Percentiles rank a stretch among this genome's conserved stretches.
Evolutionary conservation across 2,797 vertebrate species (phyloP).

Genomic region (Pantherophis vulpinus): DNA sequence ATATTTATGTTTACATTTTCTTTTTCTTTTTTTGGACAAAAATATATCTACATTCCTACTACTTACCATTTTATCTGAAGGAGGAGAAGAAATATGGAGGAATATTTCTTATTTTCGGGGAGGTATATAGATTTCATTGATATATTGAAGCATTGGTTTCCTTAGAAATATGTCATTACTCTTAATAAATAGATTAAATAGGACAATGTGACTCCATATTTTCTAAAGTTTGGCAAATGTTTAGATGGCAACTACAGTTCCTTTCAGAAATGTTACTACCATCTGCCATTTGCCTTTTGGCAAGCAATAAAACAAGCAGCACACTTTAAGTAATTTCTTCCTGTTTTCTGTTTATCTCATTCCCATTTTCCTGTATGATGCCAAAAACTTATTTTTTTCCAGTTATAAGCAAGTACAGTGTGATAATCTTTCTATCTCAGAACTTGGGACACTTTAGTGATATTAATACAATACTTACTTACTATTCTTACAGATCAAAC

Average conservation of each 20-base stretch:
- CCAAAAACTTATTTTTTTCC: background rate
- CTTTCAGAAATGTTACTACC: constrained; percentile 12
- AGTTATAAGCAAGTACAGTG: background rate
- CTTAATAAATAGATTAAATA: background rate
- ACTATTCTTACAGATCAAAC: background rate
- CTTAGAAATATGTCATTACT: background rate
- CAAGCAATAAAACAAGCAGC: background rate
- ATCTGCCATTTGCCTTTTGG: constrained; percentile 14
- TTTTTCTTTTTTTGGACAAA: background rate
- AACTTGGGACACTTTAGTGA: background rate
- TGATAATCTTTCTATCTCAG: background rate
- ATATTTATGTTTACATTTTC: background rate
- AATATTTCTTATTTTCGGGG: background rate
- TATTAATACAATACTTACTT: background rate
- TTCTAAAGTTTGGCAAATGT: constrained; percentile 1
- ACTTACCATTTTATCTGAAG: background rate
- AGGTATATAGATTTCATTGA: background rate
- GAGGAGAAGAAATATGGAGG: background rate
- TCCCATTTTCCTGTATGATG: background rate
- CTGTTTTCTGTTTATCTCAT: constrained; percentile 25
- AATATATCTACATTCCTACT: background rate
- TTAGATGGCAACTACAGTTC: background rate
- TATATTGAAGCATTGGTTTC: background rate
- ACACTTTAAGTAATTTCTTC: background rate
- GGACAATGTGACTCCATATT: background rate